phyloP scores from a whole-genome alignment of 2,888 invertebrate species.

The Orthosia gracilis region DNA sequence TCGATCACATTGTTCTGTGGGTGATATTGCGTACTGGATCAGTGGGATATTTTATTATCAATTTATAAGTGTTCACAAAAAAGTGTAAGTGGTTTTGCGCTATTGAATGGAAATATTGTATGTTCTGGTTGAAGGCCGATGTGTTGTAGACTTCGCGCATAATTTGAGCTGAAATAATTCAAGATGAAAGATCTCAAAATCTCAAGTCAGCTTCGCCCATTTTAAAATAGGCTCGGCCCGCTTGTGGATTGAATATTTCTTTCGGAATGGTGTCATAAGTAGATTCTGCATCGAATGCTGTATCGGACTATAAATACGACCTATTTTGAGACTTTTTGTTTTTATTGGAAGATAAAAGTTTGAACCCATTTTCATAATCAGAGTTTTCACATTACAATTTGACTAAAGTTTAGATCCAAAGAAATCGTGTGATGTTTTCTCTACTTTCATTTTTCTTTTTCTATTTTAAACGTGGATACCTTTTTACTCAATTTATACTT shows the following conservation, averaged over 20 bases:
- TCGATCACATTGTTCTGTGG: slow-evolving; percentile 38
- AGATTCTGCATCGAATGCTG: background rate
- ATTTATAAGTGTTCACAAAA: slow-evolving; percentile 27
- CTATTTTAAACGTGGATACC: slow-evolving; percentile 14
- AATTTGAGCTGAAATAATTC: background rate
- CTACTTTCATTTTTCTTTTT: slow-evolving; percentile 7
- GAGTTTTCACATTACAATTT: background rate
- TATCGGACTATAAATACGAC: background rate
- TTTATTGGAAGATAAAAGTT: background rate
- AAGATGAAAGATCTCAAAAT: slow-evolving; percentile 1
- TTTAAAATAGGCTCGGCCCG: slow-evolving; percentile 8
- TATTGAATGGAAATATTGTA: slow-evolving; percentile 33
- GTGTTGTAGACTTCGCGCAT: background rate
- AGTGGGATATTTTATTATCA: slow-evolving; percentile 26
- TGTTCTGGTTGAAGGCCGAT: background rate
- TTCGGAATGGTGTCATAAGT: background rate
- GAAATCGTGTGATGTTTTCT: background rate
- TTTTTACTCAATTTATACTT: slow-evolving; percentile 42
- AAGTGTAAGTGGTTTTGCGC: slow-evolving; percentile 25
- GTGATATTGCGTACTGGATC: slow-evolving; percentile 51
- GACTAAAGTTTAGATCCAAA: background rate
- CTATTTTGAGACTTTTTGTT: background rate
- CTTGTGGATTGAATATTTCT: background rate
- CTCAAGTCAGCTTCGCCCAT: background rate
- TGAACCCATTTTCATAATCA: background rate